Percentiles rank a stretch among this genome's conserved stretches.
Evolutionary conservation across 2,113 vertebrate genomes (phyloP).

Genomic region (Oncorhynchus tshawytscha): DNA sequence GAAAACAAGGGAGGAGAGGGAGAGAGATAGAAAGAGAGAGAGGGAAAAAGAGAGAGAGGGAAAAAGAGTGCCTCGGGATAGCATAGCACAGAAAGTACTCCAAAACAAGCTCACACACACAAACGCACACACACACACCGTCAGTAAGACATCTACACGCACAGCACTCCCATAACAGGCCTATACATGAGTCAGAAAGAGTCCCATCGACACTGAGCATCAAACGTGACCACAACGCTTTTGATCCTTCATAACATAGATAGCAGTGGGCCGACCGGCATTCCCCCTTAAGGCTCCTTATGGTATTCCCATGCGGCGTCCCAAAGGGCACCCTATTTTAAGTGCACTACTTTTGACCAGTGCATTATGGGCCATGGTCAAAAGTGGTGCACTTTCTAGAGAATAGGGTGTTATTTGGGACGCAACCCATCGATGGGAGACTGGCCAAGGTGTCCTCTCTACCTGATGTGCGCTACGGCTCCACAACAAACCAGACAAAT

Average conservation of each 20-base stretch:
- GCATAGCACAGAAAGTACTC: constrained; percentile 13
- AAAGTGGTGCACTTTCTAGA: too few relatives aligned
- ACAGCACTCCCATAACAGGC: constrained; percentile 4
- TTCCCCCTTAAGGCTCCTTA: background rate
- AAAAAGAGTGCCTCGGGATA: constrained; percentile 7
- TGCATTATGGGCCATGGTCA: too few relatives aligned
- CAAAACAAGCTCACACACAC: background rate
- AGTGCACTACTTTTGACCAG: too few relatives aligned
- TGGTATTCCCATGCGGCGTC: background rate
- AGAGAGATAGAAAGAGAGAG: background rate
- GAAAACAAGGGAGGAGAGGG: constrained; percentile 19
- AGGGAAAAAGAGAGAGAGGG: constrained; percentile 2
- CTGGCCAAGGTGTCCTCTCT: background rate
- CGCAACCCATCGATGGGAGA: background rate
- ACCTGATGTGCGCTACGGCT: background rate
- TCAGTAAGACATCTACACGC: background rate
- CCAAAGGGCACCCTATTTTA: too few relatives aligned
- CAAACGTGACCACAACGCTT: constrained; percentile 13
- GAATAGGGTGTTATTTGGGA: too few relatives aligned
- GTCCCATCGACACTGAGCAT: constrained; percentile 15
- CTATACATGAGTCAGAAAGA: constrained; percentile 12
- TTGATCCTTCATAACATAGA: constrained; percentile 13
- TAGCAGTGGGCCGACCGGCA: background rate
- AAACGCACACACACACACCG: too few relatives aligned
- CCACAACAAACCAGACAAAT: background rate